Conservation (phyloP, 2,113 vertebrate species). For the Dipodomys ordii region DNA sequence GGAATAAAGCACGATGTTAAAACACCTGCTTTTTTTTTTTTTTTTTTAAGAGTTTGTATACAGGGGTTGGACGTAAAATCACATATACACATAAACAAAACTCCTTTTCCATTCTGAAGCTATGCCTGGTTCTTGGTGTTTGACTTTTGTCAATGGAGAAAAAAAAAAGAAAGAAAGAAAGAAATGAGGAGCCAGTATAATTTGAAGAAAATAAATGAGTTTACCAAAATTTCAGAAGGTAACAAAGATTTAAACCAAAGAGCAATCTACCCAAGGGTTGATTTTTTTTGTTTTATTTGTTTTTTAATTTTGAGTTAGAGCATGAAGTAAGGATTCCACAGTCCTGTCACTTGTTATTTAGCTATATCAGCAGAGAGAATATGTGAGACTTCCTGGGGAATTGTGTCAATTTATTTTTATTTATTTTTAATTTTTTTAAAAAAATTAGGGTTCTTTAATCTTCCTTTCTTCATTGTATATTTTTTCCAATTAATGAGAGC, state of each 20-base stretch:
- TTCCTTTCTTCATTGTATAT: background rate
- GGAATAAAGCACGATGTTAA: conserved; percentile 82
- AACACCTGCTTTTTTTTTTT: conserved; percentile 74
- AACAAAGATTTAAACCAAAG: conserved; percentile 82
- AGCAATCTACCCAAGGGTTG: conserved; percentile 78
- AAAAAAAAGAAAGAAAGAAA: conserved; percentile 21
- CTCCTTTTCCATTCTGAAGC: conserved; percentile 67
- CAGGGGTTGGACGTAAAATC: conserved; percentile 68
- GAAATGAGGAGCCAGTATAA: conserved; percentile 57
- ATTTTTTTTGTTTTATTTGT: conserved; percentile 75
- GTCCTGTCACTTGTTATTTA: conserved; percentile 56
- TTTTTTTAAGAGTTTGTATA: conserved; percentile 72
- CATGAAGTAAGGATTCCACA: conserved; percentile 69
- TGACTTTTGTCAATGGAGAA: conserved; percentile 62
- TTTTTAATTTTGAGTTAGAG: conserved; percentile 74
- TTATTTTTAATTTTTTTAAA: too few species aligned
- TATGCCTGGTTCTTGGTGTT: conserved; percentile 67
- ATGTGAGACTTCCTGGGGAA: conserved; percentile 64
- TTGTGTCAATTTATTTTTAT: background rate
- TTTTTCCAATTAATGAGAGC: background rate
- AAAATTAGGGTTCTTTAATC: background rate
- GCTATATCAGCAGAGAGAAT: conserved; percentile 70
- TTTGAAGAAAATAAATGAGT: conserved; percentile 52
- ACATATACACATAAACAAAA: conserved; percentile 51
- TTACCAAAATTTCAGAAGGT: conserved; percentile 76